These are phyloP conservation scores for Acleris cristana DNA, from an alignment of 2,888 invertebrate genomes.

Conservation along the genomic window DNA sequence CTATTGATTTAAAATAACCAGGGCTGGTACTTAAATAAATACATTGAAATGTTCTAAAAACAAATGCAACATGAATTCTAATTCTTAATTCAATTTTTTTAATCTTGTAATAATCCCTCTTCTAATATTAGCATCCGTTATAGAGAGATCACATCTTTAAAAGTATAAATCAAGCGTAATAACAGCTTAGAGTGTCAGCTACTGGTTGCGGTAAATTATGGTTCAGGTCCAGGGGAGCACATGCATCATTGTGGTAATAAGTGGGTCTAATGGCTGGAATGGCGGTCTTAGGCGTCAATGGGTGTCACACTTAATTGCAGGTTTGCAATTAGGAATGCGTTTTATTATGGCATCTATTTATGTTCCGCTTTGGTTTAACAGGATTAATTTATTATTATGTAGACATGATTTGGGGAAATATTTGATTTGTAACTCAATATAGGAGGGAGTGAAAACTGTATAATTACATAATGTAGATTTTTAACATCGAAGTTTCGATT, in stretches of 20 bases:
- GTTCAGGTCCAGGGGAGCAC: constrained; percentile 36
- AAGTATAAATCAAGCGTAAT: constrained; percentile 52
- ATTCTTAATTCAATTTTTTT: neutral
- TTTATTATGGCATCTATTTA: constrained; percentile 1
- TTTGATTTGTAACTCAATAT: too few species aligned
- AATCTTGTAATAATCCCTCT: neutral
- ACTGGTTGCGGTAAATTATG: constrained; percentile 47
- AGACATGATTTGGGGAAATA: too few species aligned
- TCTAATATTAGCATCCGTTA: constrained; percentile 45
- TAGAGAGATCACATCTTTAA: constrained; percentile 50
- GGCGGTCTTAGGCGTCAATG: constrained; percentile 32
- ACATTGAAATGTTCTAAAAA: neutral
- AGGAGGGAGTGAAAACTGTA: too few species aligned
- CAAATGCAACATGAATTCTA: neutral
- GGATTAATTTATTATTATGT: neutral
- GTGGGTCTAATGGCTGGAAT: constrained; percentile 41
- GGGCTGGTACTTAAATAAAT: constrained; percentile 19
- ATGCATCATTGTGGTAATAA: constrained; percentile 38
- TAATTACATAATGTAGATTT: too few species aligned
- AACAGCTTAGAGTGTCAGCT: constrained; percentile 45
- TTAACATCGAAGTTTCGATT: too few species aligned
- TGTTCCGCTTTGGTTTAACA: neutral
- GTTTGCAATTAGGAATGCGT: constrained; percentile 17
- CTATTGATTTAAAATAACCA: neutral
- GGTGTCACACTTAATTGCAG: constrained; percentile 27